A percentile compares a stretch with the other conserved stretches of the same genome.
Evolutionary conservation across 2,113 vertebrate genomes (phyloP).

Genomic region (Pseudopodoces humilis): DNA sequence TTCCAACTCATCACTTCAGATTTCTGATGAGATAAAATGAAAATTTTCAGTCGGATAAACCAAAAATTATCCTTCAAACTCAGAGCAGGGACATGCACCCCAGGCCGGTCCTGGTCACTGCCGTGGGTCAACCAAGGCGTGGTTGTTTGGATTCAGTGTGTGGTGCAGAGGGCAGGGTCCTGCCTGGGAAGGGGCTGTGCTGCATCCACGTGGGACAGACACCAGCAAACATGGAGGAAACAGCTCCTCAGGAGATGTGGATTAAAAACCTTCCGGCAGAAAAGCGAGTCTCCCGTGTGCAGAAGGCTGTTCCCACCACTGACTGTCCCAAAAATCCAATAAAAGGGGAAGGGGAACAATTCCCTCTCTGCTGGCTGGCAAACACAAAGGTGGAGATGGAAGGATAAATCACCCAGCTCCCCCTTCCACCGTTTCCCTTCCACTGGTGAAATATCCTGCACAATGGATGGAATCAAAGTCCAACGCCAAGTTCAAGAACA

Average conservation of each 20-base stretch:
- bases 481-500: slow-evolving; percentile 28
- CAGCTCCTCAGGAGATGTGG: rapidly evolving
- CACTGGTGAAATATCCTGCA: neutral
- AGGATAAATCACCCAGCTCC: neutral
- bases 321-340: neutral
- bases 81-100: neutral
- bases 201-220: neutral
- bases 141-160: rapidly evolving
- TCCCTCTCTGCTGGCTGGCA: neutral
- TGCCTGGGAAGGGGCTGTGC: neutral
- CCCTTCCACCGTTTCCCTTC: neutral
- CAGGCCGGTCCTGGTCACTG: neutral
- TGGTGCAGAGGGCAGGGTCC: neutral
- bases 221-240: rapidly evolving
- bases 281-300: neutral
- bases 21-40: neutral
- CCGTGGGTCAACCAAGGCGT: rapidly evolving
- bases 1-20: neutral
- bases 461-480: slow-evolving; percentile 1
- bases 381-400: neutral
- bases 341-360: neutral
- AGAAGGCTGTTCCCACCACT: neutral
- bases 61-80: neutral
- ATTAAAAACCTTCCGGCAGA: neutral
- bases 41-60: neutral